Percentiles rank a stretch among this genome's conserved stretches.
Evolutionary conservation across 2,797 vertebrate genomes (phyloP).

Genomic region (Acanthopagrus latus): DNA sequence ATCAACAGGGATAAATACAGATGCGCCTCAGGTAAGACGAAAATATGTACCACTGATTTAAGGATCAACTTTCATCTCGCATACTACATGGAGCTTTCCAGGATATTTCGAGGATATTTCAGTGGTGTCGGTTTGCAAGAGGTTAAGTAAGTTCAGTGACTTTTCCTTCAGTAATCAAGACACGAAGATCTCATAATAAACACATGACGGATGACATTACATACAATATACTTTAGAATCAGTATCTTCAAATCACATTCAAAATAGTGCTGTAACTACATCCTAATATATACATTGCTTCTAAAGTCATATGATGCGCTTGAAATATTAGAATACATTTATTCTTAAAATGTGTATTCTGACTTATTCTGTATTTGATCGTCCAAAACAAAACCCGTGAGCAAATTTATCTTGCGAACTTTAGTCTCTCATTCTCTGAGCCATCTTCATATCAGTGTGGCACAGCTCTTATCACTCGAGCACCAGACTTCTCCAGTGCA

Average conservation of each 20-base stretch:
- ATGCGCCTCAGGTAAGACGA: too few relatives aligned
- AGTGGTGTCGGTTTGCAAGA: neutral
- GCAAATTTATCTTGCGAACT: neutral
- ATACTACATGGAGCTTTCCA: neutral
- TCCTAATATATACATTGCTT: neutral
- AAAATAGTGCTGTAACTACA: neutral
- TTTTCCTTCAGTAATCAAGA: neutral
- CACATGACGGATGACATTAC: neutral
- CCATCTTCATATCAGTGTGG: neutral
- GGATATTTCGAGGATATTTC: neutral
- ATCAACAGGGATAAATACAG: too few relatives aligned
- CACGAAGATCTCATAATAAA: neutral
- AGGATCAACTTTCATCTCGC: neutral
- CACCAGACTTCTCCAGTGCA: neutral
- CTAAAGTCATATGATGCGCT: neutral
- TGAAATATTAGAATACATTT: neutral
- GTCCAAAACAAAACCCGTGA: neutral
- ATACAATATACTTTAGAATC: neutral
- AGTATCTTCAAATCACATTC: neutral
- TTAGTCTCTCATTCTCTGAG: neutral
- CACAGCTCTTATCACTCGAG: conserved; percentile 13
- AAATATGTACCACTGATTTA: too few relatives aligned
- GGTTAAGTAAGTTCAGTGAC: neutral
- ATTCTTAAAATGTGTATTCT: neutral
- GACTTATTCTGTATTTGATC: neutral